phyloP scores from a whole-genome alignment of 2,888 invertebrate species.

The Cantharis rufa region DNA sequence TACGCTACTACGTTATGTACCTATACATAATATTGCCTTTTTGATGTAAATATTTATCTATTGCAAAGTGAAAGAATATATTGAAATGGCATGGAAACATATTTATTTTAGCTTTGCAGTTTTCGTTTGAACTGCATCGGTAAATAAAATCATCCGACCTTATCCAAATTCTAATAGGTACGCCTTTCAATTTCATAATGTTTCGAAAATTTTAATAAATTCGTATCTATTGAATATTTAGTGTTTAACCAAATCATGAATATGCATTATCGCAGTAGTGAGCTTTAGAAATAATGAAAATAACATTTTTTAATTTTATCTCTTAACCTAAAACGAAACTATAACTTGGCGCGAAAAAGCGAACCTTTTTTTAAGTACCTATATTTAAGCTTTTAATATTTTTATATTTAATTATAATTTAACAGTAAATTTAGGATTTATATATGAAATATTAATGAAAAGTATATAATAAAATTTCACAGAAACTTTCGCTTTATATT shows the following conservation, averaged over 20 bases:
- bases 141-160: not conserved
- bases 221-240: not conserved
- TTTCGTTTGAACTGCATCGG: not conserved
- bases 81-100: not conserved
- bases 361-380: not conserved
- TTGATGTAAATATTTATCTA: not conserved
- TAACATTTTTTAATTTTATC: not conserved
- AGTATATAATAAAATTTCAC: not conserved
- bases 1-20: not conserved
- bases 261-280: not conserved
- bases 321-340: not conserved
- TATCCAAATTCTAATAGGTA: not conserved
- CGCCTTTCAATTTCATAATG: not conserved
- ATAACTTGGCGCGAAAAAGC: not conserved
- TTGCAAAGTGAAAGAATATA: not conserved
- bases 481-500: constrained; percentile 1
- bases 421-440: not conserved
- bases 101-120: not conserved
- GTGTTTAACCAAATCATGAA: not conserved
- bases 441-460: not conserved
- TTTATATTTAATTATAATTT: not conserved
- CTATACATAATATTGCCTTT: not conserved
- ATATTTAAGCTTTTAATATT: not conserved
- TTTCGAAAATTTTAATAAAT: not conserved
- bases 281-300: not conserved